Percentiles rank a stretch among this genome's conserved stretches.
Evolutionary conservation across 2,888 invertebrate species (phyloP).

Genomic region (Tortricodes alternella): DNA sequence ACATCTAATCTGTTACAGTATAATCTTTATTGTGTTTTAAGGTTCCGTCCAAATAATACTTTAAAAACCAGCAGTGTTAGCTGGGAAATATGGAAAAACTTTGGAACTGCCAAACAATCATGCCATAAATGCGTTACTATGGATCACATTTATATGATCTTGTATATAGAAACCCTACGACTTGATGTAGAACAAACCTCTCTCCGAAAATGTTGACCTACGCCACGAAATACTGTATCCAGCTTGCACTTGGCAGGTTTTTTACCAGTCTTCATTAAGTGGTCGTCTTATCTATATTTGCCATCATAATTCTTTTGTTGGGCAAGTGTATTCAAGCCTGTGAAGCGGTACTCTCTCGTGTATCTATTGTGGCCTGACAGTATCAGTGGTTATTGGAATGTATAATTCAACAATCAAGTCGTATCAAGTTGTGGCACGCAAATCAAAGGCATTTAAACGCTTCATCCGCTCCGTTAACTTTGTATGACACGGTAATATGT

Average conservation of each 20-base stretch:
- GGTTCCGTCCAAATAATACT: too few species aligned
- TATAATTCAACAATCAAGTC: conserved; percentile 36
- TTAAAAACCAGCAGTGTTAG: too few species aligned
- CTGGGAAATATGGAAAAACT: too few species aligned
- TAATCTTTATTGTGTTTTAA: too few species aligned
- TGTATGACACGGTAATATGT: background rate
- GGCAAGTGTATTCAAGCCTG: conserved; percentile 10
- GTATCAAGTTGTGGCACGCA: conserved; percentile 33
- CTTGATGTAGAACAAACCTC: background rate
- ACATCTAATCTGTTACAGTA: too few species aligned
- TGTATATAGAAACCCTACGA: too few species aligned
- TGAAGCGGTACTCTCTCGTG: conserved; percentile 15
- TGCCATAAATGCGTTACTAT: too few species aligned
- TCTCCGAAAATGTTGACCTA: background rate
- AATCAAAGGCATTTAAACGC: conserved; percentile 2
- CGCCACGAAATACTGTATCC: background rate
- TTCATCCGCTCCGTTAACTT: conserved; percentile 17
- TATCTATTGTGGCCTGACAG: conserved; percentile 31
- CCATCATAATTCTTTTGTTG: conserved; percentile 19
- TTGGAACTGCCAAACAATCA: too few species aligned
- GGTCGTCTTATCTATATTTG: conserved; percentile 11
- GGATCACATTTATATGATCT: too few species aligned
- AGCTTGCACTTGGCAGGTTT: conserved; percentile 8
- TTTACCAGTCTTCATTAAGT: conserved; percentile 10
- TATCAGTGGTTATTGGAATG: conserved; percentile 37